Conservation (phyloP, 1,140 invertebrate genomes). For the Lepidostoma basale region DNA sequence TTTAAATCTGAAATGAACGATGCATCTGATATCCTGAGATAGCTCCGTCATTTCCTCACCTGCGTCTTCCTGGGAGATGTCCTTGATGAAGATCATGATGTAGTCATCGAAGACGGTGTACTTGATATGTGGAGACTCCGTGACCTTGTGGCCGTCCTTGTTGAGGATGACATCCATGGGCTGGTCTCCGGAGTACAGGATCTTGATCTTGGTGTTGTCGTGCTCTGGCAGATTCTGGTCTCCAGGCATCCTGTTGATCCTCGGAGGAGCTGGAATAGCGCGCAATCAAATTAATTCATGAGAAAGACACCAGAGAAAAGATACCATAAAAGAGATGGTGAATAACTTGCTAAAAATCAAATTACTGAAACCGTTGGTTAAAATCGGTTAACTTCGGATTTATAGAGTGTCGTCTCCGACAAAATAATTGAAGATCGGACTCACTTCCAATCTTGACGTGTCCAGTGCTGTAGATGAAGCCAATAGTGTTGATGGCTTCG, state of each 20-base stretch:
- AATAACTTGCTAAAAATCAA: too few species aligned
- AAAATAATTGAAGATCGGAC: constrained; percentile 50
- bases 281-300: too few species aligned
- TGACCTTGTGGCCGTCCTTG: constrained; percentile 79
- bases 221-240: constrained; percentile 89
- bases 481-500: constrained; percentile 91
- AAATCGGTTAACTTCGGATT: too few species aligned
- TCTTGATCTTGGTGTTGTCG: constrained; percentile 95
- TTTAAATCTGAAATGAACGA: too few species aligned
- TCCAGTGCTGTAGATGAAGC: constrained; percentile 84
- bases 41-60: too few species aligned
- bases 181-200: constrained; percentile 90
- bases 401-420: too few species aligned
- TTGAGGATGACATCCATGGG: constrained; percentile 85
- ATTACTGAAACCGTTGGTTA: too few species aligned
- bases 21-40: too few species aligned
- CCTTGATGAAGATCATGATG: constrained; percentile 89
- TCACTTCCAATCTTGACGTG: constrained; percentile 87
- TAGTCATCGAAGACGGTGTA: constrained; percentile 96
- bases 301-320: too few species aligned
- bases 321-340: too few species aligned
- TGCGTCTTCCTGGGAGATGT: constrained; percentile 83
- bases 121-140: constrained; percentile 83
- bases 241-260: constrained; percentile 90
- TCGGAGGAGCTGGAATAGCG: constrained; percentile 75